These are phyloP conservation scores for Tenthredo distinguenda DNA, from an alignment of 2,888 invertebrate species.

Conservation along the genomic window DNA sequence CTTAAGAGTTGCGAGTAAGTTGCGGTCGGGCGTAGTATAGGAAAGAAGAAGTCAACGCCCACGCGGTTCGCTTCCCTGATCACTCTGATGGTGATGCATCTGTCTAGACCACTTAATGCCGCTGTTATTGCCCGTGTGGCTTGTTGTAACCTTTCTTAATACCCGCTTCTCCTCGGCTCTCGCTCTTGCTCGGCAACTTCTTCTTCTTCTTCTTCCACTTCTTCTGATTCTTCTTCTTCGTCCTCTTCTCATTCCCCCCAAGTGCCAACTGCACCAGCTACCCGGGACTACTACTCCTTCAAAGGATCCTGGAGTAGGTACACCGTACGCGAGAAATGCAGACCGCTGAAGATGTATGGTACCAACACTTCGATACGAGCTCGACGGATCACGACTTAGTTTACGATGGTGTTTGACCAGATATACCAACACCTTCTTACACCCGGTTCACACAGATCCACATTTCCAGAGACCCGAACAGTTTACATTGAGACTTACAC, in stretches of 20 bases:
- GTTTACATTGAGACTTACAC: conserved; percentile 38
- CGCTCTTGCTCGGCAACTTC: conserved; percentile 29
- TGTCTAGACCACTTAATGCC: conserved; percentile 56
- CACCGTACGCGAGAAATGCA: conserved; percentile 31
- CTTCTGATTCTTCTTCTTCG: not conserved
- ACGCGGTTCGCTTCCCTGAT: conserved; percentile 56
- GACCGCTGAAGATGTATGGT: not conserved
- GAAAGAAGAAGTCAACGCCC: conserved; percentile 61
- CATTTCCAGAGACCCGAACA: not conserved
- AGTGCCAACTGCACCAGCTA: conserved; percentile 35
- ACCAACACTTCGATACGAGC: not conserved
- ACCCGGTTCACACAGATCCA: not conserved
- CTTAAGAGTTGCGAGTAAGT: not conserved
- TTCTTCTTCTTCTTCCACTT: conserved; percentile 4
- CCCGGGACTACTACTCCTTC: conserved; percentile 52
- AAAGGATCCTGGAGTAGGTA: conserved; percentile 25
- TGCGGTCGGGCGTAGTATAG: conserved; percentile 22
- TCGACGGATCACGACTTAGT: conserved; percentile 35
- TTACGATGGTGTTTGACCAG: conserved; percentile 51
- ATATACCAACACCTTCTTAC: conserved; percentile 35
- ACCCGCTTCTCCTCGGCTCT: conserved; percentile 24
- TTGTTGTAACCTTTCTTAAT: conserved; percentile 53
- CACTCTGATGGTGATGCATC: conserved; percentile 54
- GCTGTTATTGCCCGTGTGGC: conserved; percentile 52
- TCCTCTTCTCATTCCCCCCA: not conserved